Conservation (phyloP, 2,113 vertebrate species). For the Acrocephalus arundinaceus region DNA sequence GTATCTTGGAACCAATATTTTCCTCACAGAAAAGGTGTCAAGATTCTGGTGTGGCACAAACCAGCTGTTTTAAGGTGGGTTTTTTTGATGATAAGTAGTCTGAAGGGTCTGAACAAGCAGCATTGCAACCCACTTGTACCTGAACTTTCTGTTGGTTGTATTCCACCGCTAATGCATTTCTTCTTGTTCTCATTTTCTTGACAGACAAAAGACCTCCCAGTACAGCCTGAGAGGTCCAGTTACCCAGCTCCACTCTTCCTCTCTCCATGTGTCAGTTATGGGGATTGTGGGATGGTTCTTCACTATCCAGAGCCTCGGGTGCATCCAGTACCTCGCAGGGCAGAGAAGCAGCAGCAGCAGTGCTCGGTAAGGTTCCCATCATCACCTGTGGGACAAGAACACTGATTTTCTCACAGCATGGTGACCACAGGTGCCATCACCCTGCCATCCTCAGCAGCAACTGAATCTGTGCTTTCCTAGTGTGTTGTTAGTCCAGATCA, state of each 20-base stretch:
- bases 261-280: not conserved
- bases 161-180: not conserved
- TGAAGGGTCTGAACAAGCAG: not conserved
- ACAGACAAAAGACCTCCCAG: slow-evolving; percentile 18
- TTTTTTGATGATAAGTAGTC: not conserved
- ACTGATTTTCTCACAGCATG: not conserved
- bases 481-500: not conserved
- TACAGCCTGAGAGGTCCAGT: not conserved
- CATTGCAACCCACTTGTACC: not conserved
- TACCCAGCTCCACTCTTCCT: slow-evolving; percentile 34
- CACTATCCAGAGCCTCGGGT: slow-evolving; percentile 1
- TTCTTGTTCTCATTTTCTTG: not conserved
- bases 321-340: not conserved
- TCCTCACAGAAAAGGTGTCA: not conserved
- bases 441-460: not conserved
- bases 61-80: not conserved
- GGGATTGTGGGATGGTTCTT: slow-evolving; percentile 2
- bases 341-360: not conserved
- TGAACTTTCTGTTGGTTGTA: not conserved
- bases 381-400: not conserved
- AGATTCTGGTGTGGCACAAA: not conserved
- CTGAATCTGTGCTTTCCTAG: not conserved
- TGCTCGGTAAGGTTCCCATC: not conserved
- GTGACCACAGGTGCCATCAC: not conserved
- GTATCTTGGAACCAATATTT: not conserved